These are phyloP conservation scores for Spatulosminthurus flaviceps DNA, from an alignment of 2,888 invertebrate species.

Conservation along the genomic window DNA sequence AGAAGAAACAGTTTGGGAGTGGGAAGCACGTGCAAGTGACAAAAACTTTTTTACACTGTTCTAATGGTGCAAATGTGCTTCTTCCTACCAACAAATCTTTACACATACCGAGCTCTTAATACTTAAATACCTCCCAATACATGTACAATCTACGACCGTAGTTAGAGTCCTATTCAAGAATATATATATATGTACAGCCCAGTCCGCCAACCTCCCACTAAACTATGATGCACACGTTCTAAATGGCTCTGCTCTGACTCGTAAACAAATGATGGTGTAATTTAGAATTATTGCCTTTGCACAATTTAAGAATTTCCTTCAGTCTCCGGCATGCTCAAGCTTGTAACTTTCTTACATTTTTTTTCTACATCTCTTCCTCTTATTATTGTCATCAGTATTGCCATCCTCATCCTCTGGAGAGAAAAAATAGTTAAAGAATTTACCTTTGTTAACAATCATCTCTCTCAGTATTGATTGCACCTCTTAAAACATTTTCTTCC, in stretches of 20 bases:
- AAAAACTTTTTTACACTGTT: constrained; percentile 35
- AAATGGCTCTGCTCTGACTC: constrained; percentile 22
- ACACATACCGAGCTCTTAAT: constrained; percentile 10
- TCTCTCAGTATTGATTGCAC: too few relatives aligned
- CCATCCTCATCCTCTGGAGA: too few relatives aligned
- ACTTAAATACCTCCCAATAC: constrained; percentile 6
- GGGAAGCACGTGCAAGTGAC: constrained; percentile 46
- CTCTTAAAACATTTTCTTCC: too few relatives aligned
- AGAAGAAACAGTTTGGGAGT: constrained; percentile 45
- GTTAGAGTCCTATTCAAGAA: background rate
- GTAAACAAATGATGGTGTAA: constrained; percentile 43
- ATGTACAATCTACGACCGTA: background rate
- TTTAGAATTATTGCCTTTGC: constrained; percentile 43
- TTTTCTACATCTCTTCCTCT: background rate
- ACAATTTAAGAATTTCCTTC: constrained; percentile 19
- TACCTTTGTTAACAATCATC: too few relatives aligned
- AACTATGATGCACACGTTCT: constrained; percentile 18
- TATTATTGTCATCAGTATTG: too few relatives aligned
- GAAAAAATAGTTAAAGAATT: too few relatives aligned
- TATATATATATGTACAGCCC: background rate
- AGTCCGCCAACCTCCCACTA: constrained; percentile 11
- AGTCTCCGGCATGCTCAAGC: background rate
- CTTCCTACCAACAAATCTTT: constrained; percentile 18
- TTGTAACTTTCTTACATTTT: background rate
- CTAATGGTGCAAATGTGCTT: constrained; percentile 25